Percentiles rank a stretch among this genome's conserved stretches.
phyloP scores from a whole-genome alignment of 37 sponge, comb jelly and placozoan genomes.

The Geodia barretti region DNA sequence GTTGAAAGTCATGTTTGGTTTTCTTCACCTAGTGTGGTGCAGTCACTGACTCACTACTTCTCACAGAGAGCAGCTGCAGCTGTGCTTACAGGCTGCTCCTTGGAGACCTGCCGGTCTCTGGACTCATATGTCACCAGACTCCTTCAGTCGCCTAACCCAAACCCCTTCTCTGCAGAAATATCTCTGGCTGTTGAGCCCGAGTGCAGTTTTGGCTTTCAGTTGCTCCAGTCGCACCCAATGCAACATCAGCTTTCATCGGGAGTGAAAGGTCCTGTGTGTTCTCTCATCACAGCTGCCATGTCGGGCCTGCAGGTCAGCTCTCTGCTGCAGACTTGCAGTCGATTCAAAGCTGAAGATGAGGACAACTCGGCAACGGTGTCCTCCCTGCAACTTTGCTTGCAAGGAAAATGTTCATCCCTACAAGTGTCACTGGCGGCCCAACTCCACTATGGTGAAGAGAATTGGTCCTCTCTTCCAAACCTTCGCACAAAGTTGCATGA shows the following conservation, averaged over 20 bases:
- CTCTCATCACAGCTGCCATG: conserved; percentile 15
- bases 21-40: not conserved
- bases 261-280: conserved; percentile 7
- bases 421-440: conserved; percentile 2
- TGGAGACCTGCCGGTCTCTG: conserved; percentile 1
- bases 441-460: not conserved
- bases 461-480: not conserved
- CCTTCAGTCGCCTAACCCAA: not conserved
- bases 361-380: not conserved
- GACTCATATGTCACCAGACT: not conserved
- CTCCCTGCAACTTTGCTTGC: conserved; percentile 1
- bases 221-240: conserved; percentile 15
- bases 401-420: conserved; percentile 8
- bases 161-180: not conserved
- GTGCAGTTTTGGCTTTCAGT: conserved; percentile 21
- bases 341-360: not conserved
- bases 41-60: conserved; percentile 14
- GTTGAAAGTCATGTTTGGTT: too few species aligned
- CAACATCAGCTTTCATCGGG: not conserved
- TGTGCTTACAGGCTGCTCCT: conserved; percentile 6
- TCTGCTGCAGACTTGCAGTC: conserved; percentile 13
- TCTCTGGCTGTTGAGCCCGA: conserved; percentile 22
- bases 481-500: conserved; percentile 20
- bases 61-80: conserved; percentile 8
- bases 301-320: conserved; percentile 1